Percentiles rank a stretch among this genome's conserved stretches.
Evolutionary conservation across 2,888 invertebrate genomes (phyloP).

Genomic region (Sabellastarte sp.): DNA sequence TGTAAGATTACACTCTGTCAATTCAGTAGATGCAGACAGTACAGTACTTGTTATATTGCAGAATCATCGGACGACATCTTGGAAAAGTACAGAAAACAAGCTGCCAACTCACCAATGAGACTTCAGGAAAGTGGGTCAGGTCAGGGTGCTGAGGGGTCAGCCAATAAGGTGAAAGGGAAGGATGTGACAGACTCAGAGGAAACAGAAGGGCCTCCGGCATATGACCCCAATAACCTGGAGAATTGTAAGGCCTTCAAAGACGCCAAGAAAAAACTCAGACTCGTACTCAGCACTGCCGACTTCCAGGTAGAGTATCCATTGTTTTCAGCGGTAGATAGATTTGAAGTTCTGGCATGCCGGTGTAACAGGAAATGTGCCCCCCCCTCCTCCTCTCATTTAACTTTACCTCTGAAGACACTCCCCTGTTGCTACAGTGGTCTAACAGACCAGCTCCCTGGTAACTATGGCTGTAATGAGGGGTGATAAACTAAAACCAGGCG

Average conservation of each 20-base stretch:
- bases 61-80: conserved; percentile 90
- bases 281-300: conserved; percentile 87
- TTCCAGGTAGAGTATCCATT: conserved; percentile 45
- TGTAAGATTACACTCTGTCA: too few relatives aligned
- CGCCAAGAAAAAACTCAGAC: conserved; percentile 84
- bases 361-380: too few relatives aligned
- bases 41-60: conserved; percentile 43
- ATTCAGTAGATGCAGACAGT: too few relatives aligned
- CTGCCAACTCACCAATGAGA: not conserved
- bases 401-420: too few relatives aligned
- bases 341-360: too few relatives aligned
- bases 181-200: conserved; percentile 24
- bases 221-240: conserved; percentile 65
- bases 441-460: too few relatives aligned
- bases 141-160: not conserved
- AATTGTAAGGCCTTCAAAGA: conserved; percentile 68
- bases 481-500: too few relatives aligned
- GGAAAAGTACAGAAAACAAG: conserved; percentile 79
- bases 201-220: conserved; percentile 37
- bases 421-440: too few relatives aligned
- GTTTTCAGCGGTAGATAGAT: too few relatives aligned
- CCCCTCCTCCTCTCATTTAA: too few relatives aligned
- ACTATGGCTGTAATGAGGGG: too few relatives aligned
- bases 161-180: not conserved
- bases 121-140: not conserved